phyloP scores from a whole-genome alignment of 2,888 invertebrate species.

The Eupithecia inturbata region DNA sequence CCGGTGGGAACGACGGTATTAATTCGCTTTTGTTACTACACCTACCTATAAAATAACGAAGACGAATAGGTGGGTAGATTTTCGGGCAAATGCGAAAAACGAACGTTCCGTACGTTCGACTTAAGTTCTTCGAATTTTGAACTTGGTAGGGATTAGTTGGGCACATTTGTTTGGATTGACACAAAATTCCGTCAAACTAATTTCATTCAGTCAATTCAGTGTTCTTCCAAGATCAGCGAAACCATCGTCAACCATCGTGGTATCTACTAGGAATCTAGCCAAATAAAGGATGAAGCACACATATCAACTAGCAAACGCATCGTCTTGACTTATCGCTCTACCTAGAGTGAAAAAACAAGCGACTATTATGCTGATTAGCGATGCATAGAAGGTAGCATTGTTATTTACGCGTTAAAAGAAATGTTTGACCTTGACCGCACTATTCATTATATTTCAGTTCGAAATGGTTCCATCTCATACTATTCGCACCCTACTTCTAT shows the following conservation, averaged over 20 bases:
- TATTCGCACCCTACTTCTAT: too few relatives aligned
- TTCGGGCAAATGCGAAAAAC: background rate
- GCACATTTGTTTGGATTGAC: background rate
- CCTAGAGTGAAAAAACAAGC: too few relatives aligned
- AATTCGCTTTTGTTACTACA: conserved; percentile 56
- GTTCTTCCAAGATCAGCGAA: background rate
- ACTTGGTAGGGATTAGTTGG: too few relatives aligned
- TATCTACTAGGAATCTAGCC: background rate
- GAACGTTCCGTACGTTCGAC: background rate
- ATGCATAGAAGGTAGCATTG: too few relatives aligned
- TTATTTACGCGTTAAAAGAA: background rate
- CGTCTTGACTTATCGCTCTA: too few relatives aligned
- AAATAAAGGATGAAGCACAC: background rate
- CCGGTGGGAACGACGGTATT: conserved; percentile 75
- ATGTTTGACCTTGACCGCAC: background rate
- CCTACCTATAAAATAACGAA: conserved; percentile 21
- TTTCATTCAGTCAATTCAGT: background rate
- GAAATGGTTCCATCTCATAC: background rate
- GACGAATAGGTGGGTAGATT: conserved; percentile 8
- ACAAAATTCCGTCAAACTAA: background rate
- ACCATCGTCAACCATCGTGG: background rate
- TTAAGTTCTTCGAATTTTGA: background rate
- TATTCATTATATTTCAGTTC: background rate
- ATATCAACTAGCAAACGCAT: background rate
- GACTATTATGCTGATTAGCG: background rate